phyloP scores from a whole-genome alignment of 2,888 invertebrate species.

The Melinaea menophilus region DNA sequence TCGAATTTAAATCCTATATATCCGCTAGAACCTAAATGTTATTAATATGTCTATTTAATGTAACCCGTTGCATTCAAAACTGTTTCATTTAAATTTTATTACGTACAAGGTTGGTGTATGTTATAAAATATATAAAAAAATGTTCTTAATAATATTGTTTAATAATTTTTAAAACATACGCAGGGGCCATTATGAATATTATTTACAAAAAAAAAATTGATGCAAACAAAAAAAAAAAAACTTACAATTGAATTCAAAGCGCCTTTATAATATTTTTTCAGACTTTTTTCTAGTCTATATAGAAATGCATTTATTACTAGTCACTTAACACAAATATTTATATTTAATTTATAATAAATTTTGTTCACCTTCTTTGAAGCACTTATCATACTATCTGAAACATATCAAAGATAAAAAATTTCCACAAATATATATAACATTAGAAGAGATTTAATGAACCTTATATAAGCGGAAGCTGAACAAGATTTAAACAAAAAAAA shows the following conservation, averaged over 20 bases:
- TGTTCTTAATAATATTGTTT: background rate
- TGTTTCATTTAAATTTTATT: slow-evolving; percentile 7
- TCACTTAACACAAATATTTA: slow-evolving; percentile 3
- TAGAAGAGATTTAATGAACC: background rate
- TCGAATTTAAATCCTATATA: background rate
- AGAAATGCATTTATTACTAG: slow-evolving; percentile 16
- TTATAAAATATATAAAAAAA: background rate
- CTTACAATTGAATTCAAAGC: background rate
- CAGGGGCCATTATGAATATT: slow-evolving; percentile 21
- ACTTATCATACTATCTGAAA: slow-evolving; percentile 40
- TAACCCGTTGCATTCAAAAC: background rate
- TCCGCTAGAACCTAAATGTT: slow-evolving; percentile 1
- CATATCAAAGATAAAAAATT: slow-evolving; percentile 43
- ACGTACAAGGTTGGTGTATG: slow-evolving; percentile 9
- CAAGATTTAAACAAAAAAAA: slow-evolving; percentile 41
- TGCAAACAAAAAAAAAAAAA: background rate
- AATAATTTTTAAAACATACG: slow-evolving; percentile 2
- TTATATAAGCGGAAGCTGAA: slow-evolving; percentile 41
- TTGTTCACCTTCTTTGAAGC: slow-evolving; percentile 48
- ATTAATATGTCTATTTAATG: background rate
- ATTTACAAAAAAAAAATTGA: background rate
- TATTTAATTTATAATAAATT: slow-evolving; percentile 32
- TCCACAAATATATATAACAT: slow-evolving; percentile 26
- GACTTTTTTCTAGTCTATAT: background rate
- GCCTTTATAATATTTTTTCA: too few species aligned